Conservation (phyloP, 2,888 invertebrate species). For the Timema cristinae region DNA sequence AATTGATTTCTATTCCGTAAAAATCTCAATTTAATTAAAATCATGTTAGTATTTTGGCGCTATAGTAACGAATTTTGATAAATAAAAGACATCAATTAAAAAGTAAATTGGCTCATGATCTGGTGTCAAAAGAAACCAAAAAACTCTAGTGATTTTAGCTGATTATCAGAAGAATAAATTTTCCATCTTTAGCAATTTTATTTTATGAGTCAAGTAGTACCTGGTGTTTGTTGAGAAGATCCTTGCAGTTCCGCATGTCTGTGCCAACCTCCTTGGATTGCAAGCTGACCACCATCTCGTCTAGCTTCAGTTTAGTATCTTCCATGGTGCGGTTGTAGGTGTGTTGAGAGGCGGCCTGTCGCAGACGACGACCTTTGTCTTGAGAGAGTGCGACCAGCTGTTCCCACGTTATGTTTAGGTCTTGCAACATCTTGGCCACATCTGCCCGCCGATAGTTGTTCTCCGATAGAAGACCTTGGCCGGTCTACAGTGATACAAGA, state of each 20-base stretch:
- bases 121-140: neutral
- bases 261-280: conserved; percentile 78
- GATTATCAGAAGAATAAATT: neutral
- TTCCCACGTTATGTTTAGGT: conserved; percentile 75
- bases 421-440: conserved; percentile 62
- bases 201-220: conserved; percentile 38
- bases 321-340: conserved; percentile 73
- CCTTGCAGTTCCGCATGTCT: conserved; percentile 88
- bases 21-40: too few species aligned
- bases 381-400: conserved; percentile 63
- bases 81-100: neutral
- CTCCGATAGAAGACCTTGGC: conserved; percentile 66
- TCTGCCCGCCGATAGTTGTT: conserved; percentile 67
- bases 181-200: conserved; percentile 10
- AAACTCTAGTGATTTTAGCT: neutral
- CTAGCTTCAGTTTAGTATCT: conserved; percentile 81
- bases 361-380: conserved; percentile 66
- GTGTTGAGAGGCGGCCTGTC: conserved; percentile 86
- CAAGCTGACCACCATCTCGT: conserved; percentile 76
- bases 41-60: neutral
- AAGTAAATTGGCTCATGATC: neutral
- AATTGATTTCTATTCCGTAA: neutral
- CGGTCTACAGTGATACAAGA: conserved; percentile 45
- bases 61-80: neutral
- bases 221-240: conserved; percentile 86